These are phyloP conservation scores for Cephalopholis sonnerati DNA, from an alignment of 2,113 vertebrate genomes.

Conservation along the genomic window DNA sequence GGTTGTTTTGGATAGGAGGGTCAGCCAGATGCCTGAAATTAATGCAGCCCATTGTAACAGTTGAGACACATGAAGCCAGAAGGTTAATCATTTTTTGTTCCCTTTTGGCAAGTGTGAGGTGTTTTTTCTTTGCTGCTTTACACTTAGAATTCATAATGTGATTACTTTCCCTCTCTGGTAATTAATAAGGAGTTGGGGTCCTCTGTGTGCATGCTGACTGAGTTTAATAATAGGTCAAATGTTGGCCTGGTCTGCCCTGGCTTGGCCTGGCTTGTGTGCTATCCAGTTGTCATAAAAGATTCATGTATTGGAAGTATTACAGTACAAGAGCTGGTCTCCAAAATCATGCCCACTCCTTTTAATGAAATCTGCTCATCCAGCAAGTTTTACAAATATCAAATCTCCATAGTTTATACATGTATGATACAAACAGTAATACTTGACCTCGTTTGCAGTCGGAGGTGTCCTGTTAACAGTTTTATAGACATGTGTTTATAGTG, in stretches of 20 bases:
- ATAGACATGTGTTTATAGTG: too few species aligned
- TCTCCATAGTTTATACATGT: background rate
- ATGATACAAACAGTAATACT: too few species aligned
- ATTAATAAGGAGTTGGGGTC: background rate
- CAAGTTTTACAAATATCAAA: background rate
- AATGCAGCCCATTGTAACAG: background rate
- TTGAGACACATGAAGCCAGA: background rate
- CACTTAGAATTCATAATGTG: background rate
- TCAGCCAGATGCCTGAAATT: background rate
- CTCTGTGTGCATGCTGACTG: background rate
- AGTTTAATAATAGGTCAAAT: background rate
- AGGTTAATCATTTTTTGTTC: conserved; percentile 22
- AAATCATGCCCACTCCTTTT: background rate
- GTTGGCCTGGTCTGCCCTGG: background rate
- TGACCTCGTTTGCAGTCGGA: too few species aligned
- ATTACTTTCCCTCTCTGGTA: conserved; percentile 13
- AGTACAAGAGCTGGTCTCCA: background rate
- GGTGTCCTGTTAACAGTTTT: too few species aligned
- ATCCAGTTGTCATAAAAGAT: too few species aligned
- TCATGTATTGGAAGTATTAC: background rate
- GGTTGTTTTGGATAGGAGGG: background rate
- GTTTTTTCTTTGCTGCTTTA: background rate
- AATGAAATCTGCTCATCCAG: background rate
- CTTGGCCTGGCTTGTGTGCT: background rate
- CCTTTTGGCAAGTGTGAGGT: background rate